Evolutionary conservation across 2,113 vertebrate genomes (phyloP).

Genomic region (Syrmaticus mikado): DNA sequence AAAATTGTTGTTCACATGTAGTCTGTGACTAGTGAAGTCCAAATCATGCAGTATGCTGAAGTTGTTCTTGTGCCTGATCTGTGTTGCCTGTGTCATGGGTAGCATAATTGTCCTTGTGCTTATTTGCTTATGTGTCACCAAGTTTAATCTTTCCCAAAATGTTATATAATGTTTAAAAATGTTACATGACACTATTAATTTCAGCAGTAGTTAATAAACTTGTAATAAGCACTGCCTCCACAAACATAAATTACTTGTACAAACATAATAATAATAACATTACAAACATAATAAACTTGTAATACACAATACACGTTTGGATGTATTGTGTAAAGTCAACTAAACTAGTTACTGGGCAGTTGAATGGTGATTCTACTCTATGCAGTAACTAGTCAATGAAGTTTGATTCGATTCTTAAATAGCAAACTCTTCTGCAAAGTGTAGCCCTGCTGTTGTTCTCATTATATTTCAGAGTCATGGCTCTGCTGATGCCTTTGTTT

Average conservation of each 20-base stretch:
- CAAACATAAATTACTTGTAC: no score
- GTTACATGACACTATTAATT: neutral
- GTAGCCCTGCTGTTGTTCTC: neutral
- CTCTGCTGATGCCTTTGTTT: neutral
- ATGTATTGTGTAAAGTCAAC: neutral
- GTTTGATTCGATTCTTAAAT: neutral
- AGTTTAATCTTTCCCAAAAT: neutral
- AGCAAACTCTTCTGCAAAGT: neutral
- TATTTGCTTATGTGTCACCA: neutral
- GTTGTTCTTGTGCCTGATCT: neutral
- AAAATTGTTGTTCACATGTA: neutral
- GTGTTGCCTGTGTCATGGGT: neutral
- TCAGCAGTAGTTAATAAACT: neutral
- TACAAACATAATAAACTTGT: neutral
- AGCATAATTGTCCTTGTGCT: neutral
- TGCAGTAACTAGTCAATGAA: neutral
- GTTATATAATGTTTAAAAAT: neutral
- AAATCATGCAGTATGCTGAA: neutral
- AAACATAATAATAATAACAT: no score
- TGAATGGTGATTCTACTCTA: neutral
- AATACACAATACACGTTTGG: no score
- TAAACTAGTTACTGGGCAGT: neutral
- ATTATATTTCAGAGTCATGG: accelerated
- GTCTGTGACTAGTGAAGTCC: neutral
- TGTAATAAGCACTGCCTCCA: no score